Base-by-base conservation (phyloP, 2,888 invertebrate species). In the Catocala nupta region DNA sequence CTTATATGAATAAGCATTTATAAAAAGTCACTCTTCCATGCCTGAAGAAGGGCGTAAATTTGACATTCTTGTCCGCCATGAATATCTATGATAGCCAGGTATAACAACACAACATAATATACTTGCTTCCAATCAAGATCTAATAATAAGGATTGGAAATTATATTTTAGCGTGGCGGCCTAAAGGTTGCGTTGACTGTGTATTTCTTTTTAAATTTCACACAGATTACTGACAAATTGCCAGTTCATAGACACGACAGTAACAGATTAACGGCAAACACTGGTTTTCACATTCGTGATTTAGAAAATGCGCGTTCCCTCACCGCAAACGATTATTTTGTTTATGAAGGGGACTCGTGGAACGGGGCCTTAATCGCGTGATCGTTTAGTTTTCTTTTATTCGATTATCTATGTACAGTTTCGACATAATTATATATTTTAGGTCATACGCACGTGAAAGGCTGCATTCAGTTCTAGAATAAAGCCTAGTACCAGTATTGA, bases 251-350 rank as follows among this genome's bases (percentile, higher is more conserved):
- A 72, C 80, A 80, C 80, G 78, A 71, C 70, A 63, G 63, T 70
- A 58, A 59, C 66, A 72, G 58, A 71, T 77, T 81, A 83, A 81
- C 80, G 81, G 83, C 81, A 82, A 86, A 85, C 77, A 82, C 82
- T 80, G 80, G 83, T 86, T 89, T 89, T 88, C 90, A 88, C 86
- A 88, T 90, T 91, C 89, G 90, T 91, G 91, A 91, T 91, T 91
- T 89, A 89, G 89, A 89, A 90, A 91, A 89, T 82, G 78, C 82
- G 84, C 83, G 84, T 84, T 85, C 82, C 85, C 82, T 86, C 81
- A 93, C 93, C 93, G 89, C 92, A 94, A 90, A 85, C 86, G 86
- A 90, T 92, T 91, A 92, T 92, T 91, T 92, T 86, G 87, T 89
- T 88, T 86, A 86, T 87, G 77, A 77, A 75, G 81, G 78, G 78